Percentiles rank a stretch among this genome's conserved stretches.
These are phyloP conservation scores for Oscheius sp. DNA, from an alignment of 2,888 invertebrate species.

Conservation along the genomic window DNA sequence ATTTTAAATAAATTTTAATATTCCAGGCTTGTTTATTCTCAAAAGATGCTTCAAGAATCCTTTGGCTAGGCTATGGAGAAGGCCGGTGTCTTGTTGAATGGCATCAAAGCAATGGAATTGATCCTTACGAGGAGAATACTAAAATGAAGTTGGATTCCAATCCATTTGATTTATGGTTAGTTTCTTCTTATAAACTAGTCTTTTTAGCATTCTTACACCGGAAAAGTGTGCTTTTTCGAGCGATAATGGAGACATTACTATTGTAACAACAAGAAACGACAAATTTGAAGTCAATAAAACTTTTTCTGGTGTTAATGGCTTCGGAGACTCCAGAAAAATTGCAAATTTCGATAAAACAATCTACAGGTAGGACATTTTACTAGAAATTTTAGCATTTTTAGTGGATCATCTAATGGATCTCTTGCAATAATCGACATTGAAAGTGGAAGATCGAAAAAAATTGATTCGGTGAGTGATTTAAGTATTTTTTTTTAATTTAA, in stretches of 20 bases:
- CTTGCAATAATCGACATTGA: slow-evolving; percentile 19
- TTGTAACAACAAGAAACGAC: neutral
- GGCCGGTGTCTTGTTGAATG: slow-evolving; percentile 23
- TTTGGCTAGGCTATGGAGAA: slow-evolving; percentile 25
- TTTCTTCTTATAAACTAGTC: neutral
- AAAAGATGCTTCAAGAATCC: neutral
- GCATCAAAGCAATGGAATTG: neutral
- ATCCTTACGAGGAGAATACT: slow-evolving; percentile 13
- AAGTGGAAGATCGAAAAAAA: neutral
- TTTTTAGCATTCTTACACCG: neutral
- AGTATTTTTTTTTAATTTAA: neutral
- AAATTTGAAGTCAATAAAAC: neutral
- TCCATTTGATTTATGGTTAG: slow-evolving; percentile 26
- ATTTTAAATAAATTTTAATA: neutral
- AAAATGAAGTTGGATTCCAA: slow-evolving; percentile 3
- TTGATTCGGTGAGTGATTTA: neutral
- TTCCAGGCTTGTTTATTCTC: neutral
- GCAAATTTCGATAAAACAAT: neutral
- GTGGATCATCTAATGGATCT: slow-evolving; percentile 29
- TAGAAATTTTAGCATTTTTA: slow-evolving; percentile 5
- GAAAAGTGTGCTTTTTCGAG: neutral
- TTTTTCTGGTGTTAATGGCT: neutral
- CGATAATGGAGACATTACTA: neutral
- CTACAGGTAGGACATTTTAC: slow-evolving; percentile 3
- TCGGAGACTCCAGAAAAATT: slow-evolving; percentile 11